Conservation (phyloP, 1,140 invertebrate species). For the Drosophila triauraria region DNA sequence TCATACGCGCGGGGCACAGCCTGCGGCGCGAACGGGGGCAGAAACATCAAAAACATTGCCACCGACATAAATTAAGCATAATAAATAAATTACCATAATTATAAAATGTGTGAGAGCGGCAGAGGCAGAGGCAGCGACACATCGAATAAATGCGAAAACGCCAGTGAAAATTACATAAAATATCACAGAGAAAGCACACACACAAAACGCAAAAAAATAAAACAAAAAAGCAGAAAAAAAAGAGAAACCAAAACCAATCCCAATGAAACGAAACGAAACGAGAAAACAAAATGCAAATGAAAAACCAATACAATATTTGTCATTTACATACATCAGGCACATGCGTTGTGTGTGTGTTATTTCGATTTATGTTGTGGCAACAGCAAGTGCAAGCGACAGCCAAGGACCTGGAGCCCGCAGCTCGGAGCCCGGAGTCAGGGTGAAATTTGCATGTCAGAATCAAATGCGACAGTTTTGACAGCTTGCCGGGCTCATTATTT, state of each 20-base stretch:
- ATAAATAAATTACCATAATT: slow-evolving; percentile 81
- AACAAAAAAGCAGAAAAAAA: not conserved
- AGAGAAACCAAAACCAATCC: slow-evolving; percentile 11
- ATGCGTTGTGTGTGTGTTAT: slow-evolving; percentile 35
- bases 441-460: slow-evolving; percentile 75
- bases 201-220: not conserved
- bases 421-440: slow-evolving; percentile 15
- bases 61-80: slow-evolving; percentile 68
- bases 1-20: slow-evolving; percentile 21
- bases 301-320: slow-evolving; percentile 72
- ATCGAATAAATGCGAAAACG: slow-evolving; percentile 30
- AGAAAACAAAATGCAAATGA: slow-evolving; percentile 65
- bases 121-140: slow-evolving; percentile 4
- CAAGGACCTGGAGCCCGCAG: slow-evolving; percentile 16
- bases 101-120: slow-evolving; percentile 44
- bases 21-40: slow-evolving; percentile 22
- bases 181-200: not conserved
- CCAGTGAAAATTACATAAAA: slow-evolving; percentile 39
- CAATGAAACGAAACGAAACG: slow-evolving; percentile 19
- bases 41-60: slow-evolving; percentile 58
- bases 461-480: slow-evolving; percentile 80
- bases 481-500: slow-evolving; percentile 70
- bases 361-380: slow-evolving; percentile 78
- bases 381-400: slow-evolving; percentile 49
- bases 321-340: slow-evolving; percentile 51